phyloP scores from a whole-genome alignment of 2,113 vertebrate genomes.

The Tilapia sparmanii region DNA sequence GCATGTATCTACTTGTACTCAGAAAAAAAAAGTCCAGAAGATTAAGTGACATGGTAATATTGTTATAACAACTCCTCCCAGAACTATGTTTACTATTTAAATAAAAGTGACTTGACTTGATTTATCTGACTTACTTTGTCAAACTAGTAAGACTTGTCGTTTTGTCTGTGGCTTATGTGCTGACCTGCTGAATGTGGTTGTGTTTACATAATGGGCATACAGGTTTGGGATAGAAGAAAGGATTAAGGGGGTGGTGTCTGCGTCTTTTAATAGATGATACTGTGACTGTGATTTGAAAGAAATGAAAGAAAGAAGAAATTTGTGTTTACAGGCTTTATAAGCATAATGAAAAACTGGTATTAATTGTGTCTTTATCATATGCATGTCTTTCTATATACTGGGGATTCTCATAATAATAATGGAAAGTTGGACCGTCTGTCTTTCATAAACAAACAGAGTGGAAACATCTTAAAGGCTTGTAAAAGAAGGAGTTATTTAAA shows the following conservation, averaged over 20 bases:
- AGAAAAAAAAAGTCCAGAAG: background rate
- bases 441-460: background rate
- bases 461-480: fast-evolving
- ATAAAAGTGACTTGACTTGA: background rate
- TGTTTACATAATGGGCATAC: background rate
- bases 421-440: no score
- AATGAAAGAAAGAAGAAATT: background rate
- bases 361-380: fast-evolving
- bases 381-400: background rate
- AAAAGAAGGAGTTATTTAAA: background rate
- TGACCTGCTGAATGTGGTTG: background rate
- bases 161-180: background rate
- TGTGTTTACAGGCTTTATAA: background rate
- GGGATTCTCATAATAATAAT: background rate
- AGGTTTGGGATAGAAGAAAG: background rate
- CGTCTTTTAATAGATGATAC: background rate
- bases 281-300: background rate
- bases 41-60: background rate
- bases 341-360: fast-evolving
- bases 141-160: background rate
- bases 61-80: background rate
- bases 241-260: background rate
- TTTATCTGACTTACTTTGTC: background rate
- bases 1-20: background rate
- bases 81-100: fast-evolving